These are phyloP conservation scores for Stictonetta naevosa DNA, from an alignment of 2,113 vertebrate genomes.

Conservation along the genomic window DNA sequence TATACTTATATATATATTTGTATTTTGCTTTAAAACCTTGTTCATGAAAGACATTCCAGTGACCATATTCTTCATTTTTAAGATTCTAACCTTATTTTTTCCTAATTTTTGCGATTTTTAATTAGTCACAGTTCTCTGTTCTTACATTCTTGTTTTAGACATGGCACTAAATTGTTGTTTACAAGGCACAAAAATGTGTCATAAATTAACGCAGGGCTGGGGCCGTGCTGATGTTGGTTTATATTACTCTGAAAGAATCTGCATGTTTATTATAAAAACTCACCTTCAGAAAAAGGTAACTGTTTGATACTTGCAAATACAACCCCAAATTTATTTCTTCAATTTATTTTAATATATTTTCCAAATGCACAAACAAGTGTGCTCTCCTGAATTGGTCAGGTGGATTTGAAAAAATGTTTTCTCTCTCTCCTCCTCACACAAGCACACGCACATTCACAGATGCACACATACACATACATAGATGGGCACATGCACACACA, in stretches of 20 bases:
- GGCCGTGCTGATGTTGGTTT: not conserved
- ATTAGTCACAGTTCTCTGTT: not conserved
- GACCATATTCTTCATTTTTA: not conserved
- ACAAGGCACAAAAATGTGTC: not conserved
- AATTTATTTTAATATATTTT: not conserved
- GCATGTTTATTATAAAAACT: not conserved
- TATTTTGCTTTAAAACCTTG: not conserved
- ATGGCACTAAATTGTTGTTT: not conserved
- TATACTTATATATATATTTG: not conserved
- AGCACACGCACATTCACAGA: rapidly evolving
- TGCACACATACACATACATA: not conserved
- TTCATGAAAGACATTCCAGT: not conserved
- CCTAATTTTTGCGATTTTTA: not conserved
- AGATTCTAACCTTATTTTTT: not conserved
- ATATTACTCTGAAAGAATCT: not conserved
- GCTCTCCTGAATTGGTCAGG: not conserved
- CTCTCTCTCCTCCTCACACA: not conserved
- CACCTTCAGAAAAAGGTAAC: not conserved
- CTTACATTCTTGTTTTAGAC: not conserved
- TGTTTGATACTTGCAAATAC: not conserved
- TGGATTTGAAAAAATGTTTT: not conserved
- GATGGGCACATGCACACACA: not conserved
- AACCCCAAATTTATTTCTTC: not conserved
- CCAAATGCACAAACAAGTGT: not conserved
- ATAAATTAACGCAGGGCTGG: not conserved